Evolutionary conservation across 1,140 invertebrate genomes (phyloP).

Genomic region (Hylyphantes graminicola): DNA sequence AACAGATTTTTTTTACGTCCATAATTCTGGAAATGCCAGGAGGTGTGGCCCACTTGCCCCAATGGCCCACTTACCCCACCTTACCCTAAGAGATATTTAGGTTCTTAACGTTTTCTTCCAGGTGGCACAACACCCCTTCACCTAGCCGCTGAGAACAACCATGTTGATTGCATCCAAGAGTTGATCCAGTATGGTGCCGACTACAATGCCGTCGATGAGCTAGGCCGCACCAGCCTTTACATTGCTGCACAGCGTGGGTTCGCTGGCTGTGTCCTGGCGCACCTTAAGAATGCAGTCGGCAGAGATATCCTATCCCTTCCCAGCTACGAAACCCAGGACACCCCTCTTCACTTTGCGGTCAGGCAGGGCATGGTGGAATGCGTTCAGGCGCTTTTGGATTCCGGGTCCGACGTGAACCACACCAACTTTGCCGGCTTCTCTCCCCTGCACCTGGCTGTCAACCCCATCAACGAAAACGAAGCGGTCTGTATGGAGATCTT

Average conservation of each 20-base stretch:
- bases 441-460: conserved; percentile 65
- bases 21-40: too few species aligned
- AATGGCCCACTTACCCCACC: too few species aligned
- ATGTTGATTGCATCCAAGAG: conserved; percentile 65
- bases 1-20: too few species aligned
- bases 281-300: conserved; percentile 67
- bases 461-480: conserved; percentile 59
- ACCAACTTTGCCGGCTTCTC: conserved; percentile 64
- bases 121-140: conserved; percentile 56
- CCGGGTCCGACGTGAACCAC: conserved; percentile 67
- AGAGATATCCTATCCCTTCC: conserved; percentile 67
- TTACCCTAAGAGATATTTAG: too few species aligned
- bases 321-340: conserved; percentile 65
- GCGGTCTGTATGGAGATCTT: conserved; percentile 64
- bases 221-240: conserved; percentile 66
- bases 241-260: conserved; percentile 65
- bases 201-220: conserved; percentile 67
- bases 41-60: too few species aligned
- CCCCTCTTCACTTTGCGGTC: conserved; percentile 67
- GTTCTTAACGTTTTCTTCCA: too few species aligned
- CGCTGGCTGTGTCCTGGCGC: conserved; percentile 64
- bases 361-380: conserved; percentile 65
- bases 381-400: conserved; percentile 64
- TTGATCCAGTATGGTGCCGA: conserved; percentile 64
- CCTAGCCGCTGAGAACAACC: conserved; percentile 64